Base-by-base conservation (phyloP, 2,113 vertebrate species). In the Emydocephalus ijimae region DNA sequence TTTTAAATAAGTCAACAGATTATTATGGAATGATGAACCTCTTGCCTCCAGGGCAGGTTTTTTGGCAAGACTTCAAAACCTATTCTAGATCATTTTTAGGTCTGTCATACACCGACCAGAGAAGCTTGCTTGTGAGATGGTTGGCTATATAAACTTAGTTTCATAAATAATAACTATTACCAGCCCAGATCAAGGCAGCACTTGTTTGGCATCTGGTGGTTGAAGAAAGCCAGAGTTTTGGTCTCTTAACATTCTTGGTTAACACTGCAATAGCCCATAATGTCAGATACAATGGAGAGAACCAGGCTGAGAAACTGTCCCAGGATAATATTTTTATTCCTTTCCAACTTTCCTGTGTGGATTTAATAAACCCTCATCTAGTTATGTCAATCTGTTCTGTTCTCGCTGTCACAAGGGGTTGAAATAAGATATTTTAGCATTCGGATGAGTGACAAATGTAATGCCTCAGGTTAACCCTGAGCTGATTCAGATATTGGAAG, bases 311-410 rank as follows among this genome's bases (percentile, higher is more conserved):
- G 91, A 48, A 94, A 93, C 91, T 85, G 86, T 93, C 81, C 54
- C 85, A 89, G 89, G 93, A 88, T 0, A 90, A 85, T 91, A 54
- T 15, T 23, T 1, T 1, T 69, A 69, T 69, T 74, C 52, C n/a
- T 59, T 48, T 86, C 86, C 93, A 23, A 54, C 92, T 90, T 59
- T 91, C 93, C 90, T 5, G 87, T 64, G 43, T 88, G 95, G 94
- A 93, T 95, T 94, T 93, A 34, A 96, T 94, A 96, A 94, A 95
- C 94, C 91, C 89, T n/a, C 92, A 91, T 96, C 85, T 61, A 90
- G 91, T 94, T 54, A 89, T 93, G 94, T 95, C 94, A 95, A 94
- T 92, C 91, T 88, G n/a, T 90, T 94, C 92, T 54, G 34, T 93
- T 92, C 89, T 59, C 57, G 11, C 92, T 94, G 94, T 61, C 94